Conservation (phyloP, 1,140 invertebrate genomes). For the Orius insidiosus region DNA sequence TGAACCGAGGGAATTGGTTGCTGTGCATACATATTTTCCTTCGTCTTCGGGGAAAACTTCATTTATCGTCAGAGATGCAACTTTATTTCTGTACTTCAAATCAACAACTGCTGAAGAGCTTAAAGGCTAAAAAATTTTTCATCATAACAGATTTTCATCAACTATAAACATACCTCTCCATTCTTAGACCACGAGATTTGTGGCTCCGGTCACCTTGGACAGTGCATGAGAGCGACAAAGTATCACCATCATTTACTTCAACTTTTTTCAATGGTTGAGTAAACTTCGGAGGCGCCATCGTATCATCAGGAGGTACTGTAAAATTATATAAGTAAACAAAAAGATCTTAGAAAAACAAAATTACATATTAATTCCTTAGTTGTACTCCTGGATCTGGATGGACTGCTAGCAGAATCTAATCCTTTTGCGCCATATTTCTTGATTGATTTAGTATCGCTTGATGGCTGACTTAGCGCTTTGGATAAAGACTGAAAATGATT, state of each 20-base stretch:
- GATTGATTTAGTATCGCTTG: conserved; percentile 5
- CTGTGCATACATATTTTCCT: conserved; percentile 71
- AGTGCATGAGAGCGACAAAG: conserved; percentile 53
- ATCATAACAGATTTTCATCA: conserved; percentile 12
- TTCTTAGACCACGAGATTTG: conserved; percentile 74
- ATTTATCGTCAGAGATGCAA: conserved; percentile 68
- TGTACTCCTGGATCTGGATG: conserved; percentile 65
- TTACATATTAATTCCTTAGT: conserved; percentile 79
- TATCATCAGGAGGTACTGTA: conserved; percentile 65
- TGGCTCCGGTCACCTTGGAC: conserved; percentile 84
- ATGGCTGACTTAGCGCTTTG: background rate
- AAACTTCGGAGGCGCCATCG: conserved; percentile 73
- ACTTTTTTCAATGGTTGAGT: conserved; percentile 47
- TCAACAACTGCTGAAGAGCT: conserved; percentile 71
- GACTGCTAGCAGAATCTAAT: conserved; percentile 43
- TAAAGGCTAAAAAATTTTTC: conserved; percentile 33
- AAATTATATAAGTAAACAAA: background rate
- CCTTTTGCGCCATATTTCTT: conserved; percentile 53
- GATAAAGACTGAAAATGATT: conserved; percentile 15
- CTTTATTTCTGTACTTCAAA: conserved; percentile 75
- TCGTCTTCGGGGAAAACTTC: conserved; percentile 91
- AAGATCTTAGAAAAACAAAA: conserved; percentile 23
- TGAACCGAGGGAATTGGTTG: conserved; percentile 74
- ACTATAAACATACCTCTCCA: conserved; percentile 33
- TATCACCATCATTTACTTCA: conserved; percentile 63